Evolutionary conservation across 1,140 invertebrate species (phyloP), one percentile per base, ranked within the genome.

Genomic region (Diuraphis noxia): DNA sequence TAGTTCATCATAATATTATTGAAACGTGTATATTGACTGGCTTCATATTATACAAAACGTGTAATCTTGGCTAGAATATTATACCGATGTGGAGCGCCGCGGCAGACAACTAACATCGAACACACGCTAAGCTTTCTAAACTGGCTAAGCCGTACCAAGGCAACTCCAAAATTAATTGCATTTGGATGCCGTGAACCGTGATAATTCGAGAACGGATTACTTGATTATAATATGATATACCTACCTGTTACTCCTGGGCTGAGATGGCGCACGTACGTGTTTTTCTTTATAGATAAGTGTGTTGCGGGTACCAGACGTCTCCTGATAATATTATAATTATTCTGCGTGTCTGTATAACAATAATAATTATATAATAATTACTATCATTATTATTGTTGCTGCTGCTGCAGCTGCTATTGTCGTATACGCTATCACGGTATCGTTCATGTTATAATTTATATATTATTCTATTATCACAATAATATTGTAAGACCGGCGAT

Each of bases 81-180:
- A 72, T 9, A 81, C n/a, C n/a, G 25, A 52, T 34, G 43, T 86
- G 25, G 25, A 52, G 17, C 19, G n/a, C 13, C 9, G 46, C 49
- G 34, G 46, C 36, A 38, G 49, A 88, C 23, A 38, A 63, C 86
- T n/a, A 38, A 40, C 49, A n/a, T 36, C 13, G 21, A 63, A 88
- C 86, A 56, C 19, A 7, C 30, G 36, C 36, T 40, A 40, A 88
- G 86, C 86, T 88, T 88, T 25, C 36, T 63, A 88, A 88, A 88
- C 86, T 63, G 86, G 56, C 52, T 88, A 88, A 88, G 86, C 52
- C 38, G 30, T 21, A 63, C 56, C 38, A 63, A 63, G 23, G 52
- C 36, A 88, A 40, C 52, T 56, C 86, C 13, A 36, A 56, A 88
- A 88, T 88, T 88, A 88, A 88, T 63, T n/a, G 86, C 52, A n/a